Conservation (phyloP, 2,797 vertebrate genomes). For the Coranthus polyacanthus region DNA sequence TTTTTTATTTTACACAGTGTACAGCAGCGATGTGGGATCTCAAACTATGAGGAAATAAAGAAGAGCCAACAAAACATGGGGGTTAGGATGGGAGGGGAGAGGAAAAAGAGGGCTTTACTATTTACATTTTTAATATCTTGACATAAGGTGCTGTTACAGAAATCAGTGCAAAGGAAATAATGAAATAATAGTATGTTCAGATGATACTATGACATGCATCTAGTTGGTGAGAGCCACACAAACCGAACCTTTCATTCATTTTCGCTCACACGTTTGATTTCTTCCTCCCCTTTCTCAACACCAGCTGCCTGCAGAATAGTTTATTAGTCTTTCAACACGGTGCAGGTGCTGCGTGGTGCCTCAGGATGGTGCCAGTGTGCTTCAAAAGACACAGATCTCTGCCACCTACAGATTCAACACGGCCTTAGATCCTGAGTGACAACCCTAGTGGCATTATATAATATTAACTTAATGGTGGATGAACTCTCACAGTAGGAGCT, state of each 20-base stretch:
- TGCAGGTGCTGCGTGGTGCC: constrained; percentile 57
- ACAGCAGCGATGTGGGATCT: too few relatives aligned
- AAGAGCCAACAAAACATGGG: too few relatives aligned
- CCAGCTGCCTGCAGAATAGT: background rate
- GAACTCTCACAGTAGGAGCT: constrained; percentile 51
- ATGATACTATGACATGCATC: background rate
- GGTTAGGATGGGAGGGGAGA: too few relatives aligned
- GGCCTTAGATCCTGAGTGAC: constrained; percentile 40
- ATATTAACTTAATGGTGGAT: constrained; percentile 56
- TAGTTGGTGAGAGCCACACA: too few relatives aligned
- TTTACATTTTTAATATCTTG: too few relatives aligned
- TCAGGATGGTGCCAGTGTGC: constrained; percentile 78
- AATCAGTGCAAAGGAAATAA: too few relatives aligned
- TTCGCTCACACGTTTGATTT: background rate
- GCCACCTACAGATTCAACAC: constrained; percentile 19
- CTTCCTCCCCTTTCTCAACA: background rate
- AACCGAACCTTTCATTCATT: background rate
- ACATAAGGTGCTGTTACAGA: too few relatives aligned
- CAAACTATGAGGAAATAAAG: too few relatives aligned
- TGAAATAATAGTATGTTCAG: background rate
- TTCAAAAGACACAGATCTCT: constrained; percentile 44
- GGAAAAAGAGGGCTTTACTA: too few relatives aligned
- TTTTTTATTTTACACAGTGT: too few relatives aligned
- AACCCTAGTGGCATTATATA: constrained; percentile 50
- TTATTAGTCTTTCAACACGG: background rate